These are phyloP conservation scores for Porites evermanni DNA, from an alignment of 92 coral and sea anemone species.

Conservation along the genomic window DNA sequence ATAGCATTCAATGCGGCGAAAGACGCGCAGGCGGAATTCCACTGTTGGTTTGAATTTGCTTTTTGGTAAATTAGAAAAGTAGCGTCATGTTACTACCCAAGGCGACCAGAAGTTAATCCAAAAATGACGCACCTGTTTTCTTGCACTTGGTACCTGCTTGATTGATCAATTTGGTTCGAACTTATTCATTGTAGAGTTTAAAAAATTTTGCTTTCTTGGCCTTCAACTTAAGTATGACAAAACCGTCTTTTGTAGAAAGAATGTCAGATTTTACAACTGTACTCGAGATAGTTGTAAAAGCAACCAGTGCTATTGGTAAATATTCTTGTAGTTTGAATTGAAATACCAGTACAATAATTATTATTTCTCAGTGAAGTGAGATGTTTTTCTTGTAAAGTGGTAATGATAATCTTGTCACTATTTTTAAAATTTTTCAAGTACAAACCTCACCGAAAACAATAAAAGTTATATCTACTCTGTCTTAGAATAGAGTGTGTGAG, in stretches of 20 bases:
- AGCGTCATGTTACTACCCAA: no score
- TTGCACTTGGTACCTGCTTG: no score
- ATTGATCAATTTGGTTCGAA: no score
- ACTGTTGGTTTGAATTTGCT: no score
- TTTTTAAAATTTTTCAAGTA: conserved; percentile 6
- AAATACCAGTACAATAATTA: background rate
- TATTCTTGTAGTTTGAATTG: background rate
- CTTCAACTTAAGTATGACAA: background rate
- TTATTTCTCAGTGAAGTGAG: background rate
- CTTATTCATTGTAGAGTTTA: background rate
- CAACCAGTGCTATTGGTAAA: background rate
- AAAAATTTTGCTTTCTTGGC: background rate
- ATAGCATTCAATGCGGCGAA: no score
- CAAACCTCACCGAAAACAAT: background rate
- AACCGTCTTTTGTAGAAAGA: background rate
- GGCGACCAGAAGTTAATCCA: no score
- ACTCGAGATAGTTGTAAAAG: no score
- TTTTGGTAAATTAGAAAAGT: no score
- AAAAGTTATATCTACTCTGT: background rate
- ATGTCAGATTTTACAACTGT: background rate
- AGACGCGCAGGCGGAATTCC: no score
- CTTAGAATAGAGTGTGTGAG: background rate
- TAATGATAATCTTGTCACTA: background rate
- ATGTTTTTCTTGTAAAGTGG: background rate
- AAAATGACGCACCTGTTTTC: no score